Conservation (phyloP, 1,140 invertebrate species). For the Drosophila serrata region DNA sequence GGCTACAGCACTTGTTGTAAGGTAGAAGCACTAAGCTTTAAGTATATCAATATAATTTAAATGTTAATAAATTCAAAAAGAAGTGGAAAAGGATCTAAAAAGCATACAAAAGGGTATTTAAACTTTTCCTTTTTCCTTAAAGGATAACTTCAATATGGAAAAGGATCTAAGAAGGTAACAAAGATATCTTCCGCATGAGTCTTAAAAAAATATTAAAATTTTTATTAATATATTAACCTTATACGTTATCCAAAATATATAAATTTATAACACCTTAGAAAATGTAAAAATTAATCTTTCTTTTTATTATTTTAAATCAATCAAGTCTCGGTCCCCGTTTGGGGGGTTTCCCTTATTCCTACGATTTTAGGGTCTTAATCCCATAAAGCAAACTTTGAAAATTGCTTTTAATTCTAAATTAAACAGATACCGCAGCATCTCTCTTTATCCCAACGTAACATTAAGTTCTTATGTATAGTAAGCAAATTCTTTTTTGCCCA, state of each 20-base stretch:
- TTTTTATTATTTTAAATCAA: too few species aligned
- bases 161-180: too few species aligned
- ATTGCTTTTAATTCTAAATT: background rate
- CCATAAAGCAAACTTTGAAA: background rate
- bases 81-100: background rate
- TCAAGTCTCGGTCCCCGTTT: too few species aligned
- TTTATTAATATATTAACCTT: background rate
- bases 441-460: background rate
- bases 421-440: too few species aligned
- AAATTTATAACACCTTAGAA: too few species aligned
- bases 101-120: background rate
- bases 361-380: background rate
- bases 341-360: too few species aligned
- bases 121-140: background rate
- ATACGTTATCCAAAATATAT: too few species aligned
- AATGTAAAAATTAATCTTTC: too few species aligned
- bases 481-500: constrained; percentile 2
- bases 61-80: background rate
- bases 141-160: background rate
- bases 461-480: background rate
- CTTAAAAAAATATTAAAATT: background rate
- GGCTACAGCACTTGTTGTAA: background rate
- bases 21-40: background rate
- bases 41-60: background rate
- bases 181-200: background rate